A percentile compares a stretch with the other conserved stretches of the same genome.
phyloP scores from a whole-genome alignment of 2,797 vertebrate genomes.

The Rhinella marina region DNA sequence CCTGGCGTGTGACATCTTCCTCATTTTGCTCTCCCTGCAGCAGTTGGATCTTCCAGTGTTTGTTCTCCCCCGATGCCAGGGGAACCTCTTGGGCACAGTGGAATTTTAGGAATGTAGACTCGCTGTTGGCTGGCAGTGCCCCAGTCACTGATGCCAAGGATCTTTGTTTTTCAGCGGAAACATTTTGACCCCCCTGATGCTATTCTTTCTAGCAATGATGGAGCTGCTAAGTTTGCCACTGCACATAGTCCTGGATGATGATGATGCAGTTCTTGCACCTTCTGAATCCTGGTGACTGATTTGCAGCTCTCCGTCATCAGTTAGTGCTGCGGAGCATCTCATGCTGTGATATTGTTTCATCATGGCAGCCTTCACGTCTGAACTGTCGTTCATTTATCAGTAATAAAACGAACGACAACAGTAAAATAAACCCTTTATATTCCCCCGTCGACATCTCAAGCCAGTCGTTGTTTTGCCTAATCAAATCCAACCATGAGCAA shows the following conservation, averaged over 20 bases:
- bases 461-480: neutral
- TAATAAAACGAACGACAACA: neutral
- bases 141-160: conserved; percentile 72
- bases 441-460: neutral
- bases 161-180: neutral
- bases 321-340: neutral
- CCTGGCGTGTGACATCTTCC: conserved; percentile 35
- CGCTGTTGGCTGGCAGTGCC: conserved; percentile 72
- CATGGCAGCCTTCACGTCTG: conserved; percentile 17
- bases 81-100: conserved; percentile 70
- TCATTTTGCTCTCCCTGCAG: conserved; percentile 31
- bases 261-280: neutral
- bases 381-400: neutral
- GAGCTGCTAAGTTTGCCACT: neutral
- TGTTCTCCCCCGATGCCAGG: conserved; percentile 64
- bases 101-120: conserved; percentile 74
- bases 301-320: neutral
- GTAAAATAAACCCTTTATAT: conserved; percentile 7
- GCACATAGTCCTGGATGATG: neutral
- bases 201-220: neutral
- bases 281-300: neutral
- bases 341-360: conserved; percentile 7
- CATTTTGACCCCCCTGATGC: neutral
- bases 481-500: neutral
- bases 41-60: conserved; percentile 11